Evolutionary conservation across 1,140 invertebrate genomes (phyloP).

Genomic region (Drosophila grimshawi): DNA sequence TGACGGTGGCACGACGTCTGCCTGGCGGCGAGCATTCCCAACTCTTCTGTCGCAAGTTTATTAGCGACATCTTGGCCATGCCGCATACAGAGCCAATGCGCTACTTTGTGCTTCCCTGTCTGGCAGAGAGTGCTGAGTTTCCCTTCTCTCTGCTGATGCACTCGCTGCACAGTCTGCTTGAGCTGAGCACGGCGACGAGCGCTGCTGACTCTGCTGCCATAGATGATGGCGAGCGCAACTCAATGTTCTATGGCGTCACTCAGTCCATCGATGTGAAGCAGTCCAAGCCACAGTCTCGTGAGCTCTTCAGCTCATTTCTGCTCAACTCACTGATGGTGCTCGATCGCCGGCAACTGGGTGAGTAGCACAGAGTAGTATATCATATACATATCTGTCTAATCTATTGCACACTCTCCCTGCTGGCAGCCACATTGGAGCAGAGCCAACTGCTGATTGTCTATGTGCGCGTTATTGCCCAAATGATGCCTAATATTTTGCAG

Average conservation of each 20-base stretch:
- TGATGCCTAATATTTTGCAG: slow-evolving; percentile 84
- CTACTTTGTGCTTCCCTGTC: slow-evolving; percentile 86
- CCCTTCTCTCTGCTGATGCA: slow-evolving; percentile 85
- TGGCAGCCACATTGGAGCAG: slow-evolving; percentile 52
- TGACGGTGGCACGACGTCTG: slow-evolving; percentile 84
- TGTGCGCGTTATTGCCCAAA: slow-evolving; percentile 83
- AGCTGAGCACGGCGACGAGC: slow-evolving; percentile 4
- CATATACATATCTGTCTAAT: background rate
- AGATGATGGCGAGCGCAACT: slow-evolving; percentile 31
- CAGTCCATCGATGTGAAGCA: slow-evolving; percentile 6
- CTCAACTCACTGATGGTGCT: slow-evolving; percentile 88
- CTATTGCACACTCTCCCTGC: background rate
- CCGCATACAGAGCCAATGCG: slow-evolving; percentile 86
- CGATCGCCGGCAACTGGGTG: slow-evolving; percentile 88
- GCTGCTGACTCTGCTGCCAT: background rate
- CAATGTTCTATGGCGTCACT: slow-evolving; percentile 31
- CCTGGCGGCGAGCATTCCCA: slow-evolving; percentile 28
- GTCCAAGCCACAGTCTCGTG: slow-evolving; percentile 11
- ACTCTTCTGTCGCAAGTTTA: slow-evolving; percentile 81
- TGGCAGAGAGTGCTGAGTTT: slow-evolving; percentile 85
- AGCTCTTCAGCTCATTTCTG: slow-evolving; percentile 83
- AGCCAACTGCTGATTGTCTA: slow-evolving; percentile 61
- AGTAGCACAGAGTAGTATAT: slow-evolving; percentile 46
- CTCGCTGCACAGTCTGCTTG: slow-evolving; percentile 46
- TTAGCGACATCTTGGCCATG: slow-evolving; percentile 85